These are phyloP conservation scores for Stigmatopora nigra DNA, from an alignment of 2,113 vertebrate genomes.

Conservation along the genomic window DNA sequence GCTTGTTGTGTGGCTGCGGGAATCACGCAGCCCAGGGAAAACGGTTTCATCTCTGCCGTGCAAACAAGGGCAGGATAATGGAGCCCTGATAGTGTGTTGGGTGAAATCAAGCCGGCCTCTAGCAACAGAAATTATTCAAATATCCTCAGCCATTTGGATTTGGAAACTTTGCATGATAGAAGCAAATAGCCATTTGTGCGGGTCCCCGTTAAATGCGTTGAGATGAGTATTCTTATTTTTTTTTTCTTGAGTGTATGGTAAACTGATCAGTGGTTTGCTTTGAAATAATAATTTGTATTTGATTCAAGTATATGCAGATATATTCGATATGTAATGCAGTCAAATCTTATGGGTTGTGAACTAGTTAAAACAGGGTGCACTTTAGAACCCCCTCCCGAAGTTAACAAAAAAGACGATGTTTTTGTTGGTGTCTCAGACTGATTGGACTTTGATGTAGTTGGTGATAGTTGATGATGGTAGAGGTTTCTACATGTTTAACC, in stretches of 20 bases:
- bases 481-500: no score
- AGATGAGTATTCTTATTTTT: slow-evolving; percentile 22
- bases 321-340: background rate
- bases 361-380: no score
- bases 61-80: slow-evolving; percentile 48
- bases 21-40: slow-evolving; percentile 39
- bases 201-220: slow-evolving; percentile 15
- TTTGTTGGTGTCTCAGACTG: no score
- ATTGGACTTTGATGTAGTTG: no score
- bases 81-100: slow-evolving; percentile 33
- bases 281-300: slow-evolving; percentile 25
- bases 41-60: slow-evolving; percentile 35
- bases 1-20: slow-evolving; percentile 53
- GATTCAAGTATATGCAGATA: background rate
- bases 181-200: slow-evolving; percentile 18
- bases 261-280: slow-evolving; percentile 13
- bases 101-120: slow-evolving; percentile 42
- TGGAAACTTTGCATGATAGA: slow-evolving; percentile 19
- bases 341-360: background rate
- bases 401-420: no score
- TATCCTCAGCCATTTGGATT: slow-evolving; percentile 22
- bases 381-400: no score
- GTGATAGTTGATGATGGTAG: no score
- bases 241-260: slow-evolving; percentile 13
- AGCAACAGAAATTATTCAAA: slow-evolving; percentile 56